Evolutionary conservation across 1,140 invertebrate species (phyloP).

Genomic region (Stenopsyche tienmushanensis): DNA sequence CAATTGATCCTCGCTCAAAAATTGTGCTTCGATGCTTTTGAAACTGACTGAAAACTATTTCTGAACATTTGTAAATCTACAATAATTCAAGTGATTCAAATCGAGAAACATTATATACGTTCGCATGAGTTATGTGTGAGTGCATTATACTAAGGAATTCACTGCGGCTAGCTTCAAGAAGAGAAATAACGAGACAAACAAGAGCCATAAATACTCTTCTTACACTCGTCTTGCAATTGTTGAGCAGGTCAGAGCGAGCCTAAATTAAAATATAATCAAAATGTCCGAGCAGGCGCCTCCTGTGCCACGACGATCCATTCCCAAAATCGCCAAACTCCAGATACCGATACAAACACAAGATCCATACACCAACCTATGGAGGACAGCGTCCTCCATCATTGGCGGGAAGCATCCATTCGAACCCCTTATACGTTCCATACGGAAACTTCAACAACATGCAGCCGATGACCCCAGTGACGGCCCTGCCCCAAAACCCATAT

Average conservation of each 20-base stretch:
- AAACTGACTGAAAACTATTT: too few relatives aligned
- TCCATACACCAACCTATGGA: conserved; percentile 44
- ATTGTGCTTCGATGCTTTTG: too few relatives aligned
- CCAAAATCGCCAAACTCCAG: conserved; percentile 58
- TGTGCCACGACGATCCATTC: conserved; percentile 44
- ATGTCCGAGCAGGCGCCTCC: conserved; percentile 32
- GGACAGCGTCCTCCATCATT: conserved; percentile 51
- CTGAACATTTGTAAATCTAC: too few relatives aligned
- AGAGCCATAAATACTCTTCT: conserved; percentile 31
- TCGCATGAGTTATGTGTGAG: conserved; percentile 27
- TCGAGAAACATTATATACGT: too few relatives aligned
- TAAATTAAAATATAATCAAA: too few relatives aligned
- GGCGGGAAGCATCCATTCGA: conserved; percentile 44
- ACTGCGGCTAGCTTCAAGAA: conserved; percentile 7
- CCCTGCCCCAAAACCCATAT: conserved; percentile 50
- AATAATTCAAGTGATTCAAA: too few relatives aligned
- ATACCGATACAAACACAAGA: conserved; percentile 52
- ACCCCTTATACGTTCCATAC: conserved; percentile 21
- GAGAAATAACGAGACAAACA: conserved; percentile 19
- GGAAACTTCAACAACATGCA: conserved; percentile 47
- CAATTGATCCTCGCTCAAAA: too few relatives aligned
- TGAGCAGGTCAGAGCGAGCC: conserved; percentile 19
- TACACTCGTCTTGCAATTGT: conserved; percentile 24
- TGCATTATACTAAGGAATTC: conserved; percentile 22
- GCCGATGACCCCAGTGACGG: conserved; percentile 54